phyloP scores from a whole-genome alignment of 2,888 invertebrate species.

The Cantharis nigra region DNA sequence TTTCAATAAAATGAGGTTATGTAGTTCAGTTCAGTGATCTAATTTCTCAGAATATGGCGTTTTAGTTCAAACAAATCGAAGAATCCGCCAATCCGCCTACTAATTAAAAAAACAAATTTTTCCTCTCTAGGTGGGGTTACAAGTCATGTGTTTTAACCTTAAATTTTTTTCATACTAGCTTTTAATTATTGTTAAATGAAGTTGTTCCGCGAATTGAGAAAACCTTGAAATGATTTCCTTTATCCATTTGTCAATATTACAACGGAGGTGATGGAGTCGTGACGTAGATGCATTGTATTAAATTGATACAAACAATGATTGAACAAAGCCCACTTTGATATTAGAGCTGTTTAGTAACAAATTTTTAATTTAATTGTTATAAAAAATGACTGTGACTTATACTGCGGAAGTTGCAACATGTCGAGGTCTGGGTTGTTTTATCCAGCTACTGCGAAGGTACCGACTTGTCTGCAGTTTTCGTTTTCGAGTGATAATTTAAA shows the following conservation, averaged over 20 bases:
- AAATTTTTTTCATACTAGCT: neutral
- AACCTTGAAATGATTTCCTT: neutral
- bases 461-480: conserved; percentile 19
- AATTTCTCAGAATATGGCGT: too few relatives aligned
- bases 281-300: neutral
- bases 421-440: conserved; percentile 84
- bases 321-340: neutral
- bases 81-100: too few relatives aligned
- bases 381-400: conserved; percentile 80
- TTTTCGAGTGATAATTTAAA: conserved; percentile 30
- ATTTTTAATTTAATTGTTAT: neutral
- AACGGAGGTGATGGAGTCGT: neutral
- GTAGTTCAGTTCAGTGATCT: too few relatives aligned
- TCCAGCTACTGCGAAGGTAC: conserved; percentile 82
- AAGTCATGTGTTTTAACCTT: neutral
- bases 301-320: neutral
- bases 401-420: conserved; percentile 87
- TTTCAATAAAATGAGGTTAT: too few relatives aligned
- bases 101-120: neutral
- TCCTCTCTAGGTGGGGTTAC: neutral
- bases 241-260: neutral
- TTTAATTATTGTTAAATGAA: neutral
- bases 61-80: neutral
- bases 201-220: neutral
- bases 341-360: neutral